phyloP scores from a whole-genome alignment of 2,888 invertebrate species.

The Trachelus stipa region DNA sequence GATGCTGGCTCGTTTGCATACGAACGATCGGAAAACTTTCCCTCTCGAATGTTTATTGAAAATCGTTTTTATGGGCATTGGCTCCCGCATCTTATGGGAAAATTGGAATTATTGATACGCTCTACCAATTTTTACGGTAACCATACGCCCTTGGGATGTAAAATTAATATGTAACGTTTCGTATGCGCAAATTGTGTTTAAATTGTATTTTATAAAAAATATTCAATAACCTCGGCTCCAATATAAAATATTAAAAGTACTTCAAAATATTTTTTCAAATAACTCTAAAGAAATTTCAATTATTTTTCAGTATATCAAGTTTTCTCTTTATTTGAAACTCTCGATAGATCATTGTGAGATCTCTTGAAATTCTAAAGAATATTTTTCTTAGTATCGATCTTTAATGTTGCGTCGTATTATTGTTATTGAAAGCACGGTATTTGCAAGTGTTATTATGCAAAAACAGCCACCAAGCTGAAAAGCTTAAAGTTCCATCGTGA shows the following conservation, averaged over 20 bases:
- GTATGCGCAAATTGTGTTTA: background rate
- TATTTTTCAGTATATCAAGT: background rate
- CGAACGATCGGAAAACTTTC: constrained; percentile 28
- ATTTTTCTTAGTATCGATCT: background rate
- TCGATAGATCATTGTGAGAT: background rate
- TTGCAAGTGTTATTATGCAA: background rate
- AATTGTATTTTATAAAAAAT: background rate
- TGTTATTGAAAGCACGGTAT: background rate
- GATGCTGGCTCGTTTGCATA: constrained; percentile 13
- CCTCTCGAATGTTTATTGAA: constrained; percentile 30
- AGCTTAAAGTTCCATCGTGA: background rate
- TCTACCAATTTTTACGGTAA: background rate
- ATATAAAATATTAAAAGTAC: background rate
- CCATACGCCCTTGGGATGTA: background rate
- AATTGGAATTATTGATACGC: constrained; percentile 29
- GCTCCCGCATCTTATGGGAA: constrained; percentile 16
- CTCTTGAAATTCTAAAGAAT: background rate
- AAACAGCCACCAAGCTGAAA: background rate
- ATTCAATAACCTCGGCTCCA: background rate
- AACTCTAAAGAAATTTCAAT: background rate
- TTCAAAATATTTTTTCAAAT: no score
- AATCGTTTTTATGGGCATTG: constrained; percentile 30
- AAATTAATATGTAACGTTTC: background rate
- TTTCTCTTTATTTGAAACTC: background rate
- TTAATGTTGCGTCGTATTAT: background rate